Evolutionary conservation across 2,797 vertebrate species (phyloP), one percentile per base, ranked within the genome.

Genomic region (Numenius phaeopus): DNA sequence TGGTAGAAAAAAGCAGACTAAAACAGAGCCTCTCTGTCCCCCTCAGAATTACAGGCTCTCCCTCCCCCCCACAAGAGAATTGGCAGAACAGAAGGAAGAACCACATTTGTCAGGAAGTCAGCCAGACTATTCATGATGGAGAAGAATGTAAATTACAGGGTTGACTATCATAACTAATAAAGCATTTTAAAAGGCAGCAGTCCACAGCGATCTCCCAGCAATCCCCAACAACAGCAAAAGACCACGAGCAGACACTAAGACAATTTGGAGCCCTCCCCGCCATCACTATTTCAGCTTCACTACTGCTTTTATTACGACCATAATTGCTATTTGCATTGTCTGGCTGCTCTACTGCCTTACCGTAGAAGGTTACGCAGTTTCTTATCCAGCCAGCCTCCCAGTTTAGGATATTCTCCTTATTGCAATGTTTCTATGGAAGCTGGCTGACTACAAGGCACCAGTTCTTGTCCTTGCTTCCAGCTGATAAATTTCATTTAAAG

Each of bases 401-500:
- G 14, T 30, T 30, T 44, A 79, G 78, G 50, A 64, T 80, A 78
- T 67, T 87, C 40, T 87, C 58, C 64, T 83, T 49, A 37, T 14
- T 85, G 59, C 20, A 73, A 72, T 70, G 59, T 85, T 90, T 94
- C 92, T 77, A 24, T 46, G 59, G 86, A 95, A 96, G 81, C 81
- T 79, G 49, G 19, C 42, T 87, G 80, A 70, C 77, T 93, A 69
- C 55, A 70, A 79, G 62, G 58, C 58, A 84, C 24, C 29, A 47
- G 32, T 64, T 85, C 59, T 57, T 69, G 23, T 91, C 26, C 46
- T 65, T 86, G 92, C 59, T 92, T 87, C 89, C 89, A 91, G 84
- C 82, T 87, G 83, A 71, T 94, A 91, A 73, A 92, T 77, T 61
- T 92, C 87, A 94, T 96, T 94, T 94, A 73, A 94, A 92, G 82